phyloP scores from a whole-genome alignment of 2,888 invertebrate species.

The Cephus runcator region DNA sequence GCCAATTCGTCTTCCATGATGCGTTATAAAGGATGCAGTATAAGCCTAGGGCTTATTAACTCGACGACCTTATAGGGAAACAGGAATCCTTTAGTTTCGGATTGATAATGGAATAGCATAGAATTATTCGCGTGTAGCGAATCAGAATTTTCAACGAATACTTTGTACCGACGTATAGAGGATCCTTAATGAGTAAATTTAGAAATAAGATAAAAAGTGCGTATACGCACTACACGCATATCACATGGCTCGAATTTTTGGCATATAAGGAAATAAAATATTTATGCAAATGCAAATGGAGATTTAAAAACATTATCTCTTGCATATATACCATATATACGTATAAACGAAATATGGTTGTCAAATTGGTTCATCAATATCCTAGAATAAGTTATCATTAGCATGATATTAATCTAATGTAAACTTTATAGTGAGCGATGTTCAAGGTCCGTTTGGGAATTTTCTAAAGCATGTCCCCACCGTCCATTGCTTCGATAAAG shows the following conservation, averaged over 20 bases:
- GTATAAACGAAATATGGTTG: background rate
- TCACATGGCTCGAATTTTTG: slow-evolving; percentile 32
- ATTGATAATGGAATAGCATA: background rate
- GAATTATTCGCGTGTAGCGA: background rate
- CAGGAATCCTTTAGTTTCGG: background rate
- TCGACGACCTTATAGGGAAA: background rate
- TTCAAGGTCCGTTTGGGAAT: background rate
- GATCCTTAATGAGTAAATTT: background rate
- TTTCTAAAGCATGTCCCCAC: background rate
- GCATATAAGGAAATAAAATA: slow-evolving; percentile 30
- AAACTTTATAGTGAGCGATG: background rate
- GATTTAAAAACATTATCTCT: slow-evolving; percentile 23
- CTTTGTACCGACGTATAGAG: background rate
- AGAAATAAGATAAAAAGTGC: background rate
- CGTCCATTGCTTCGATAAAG: background rate
- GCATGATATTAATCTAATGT: no score
- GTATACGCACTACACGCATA: background rate
- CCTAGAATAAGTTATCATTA: background rate
- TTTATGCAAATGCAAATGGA: slow-evolving; percentile 20
- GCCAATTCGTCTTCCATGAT: background rate
- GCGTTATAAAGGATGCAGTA: background rate
- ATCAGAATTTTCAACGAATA: background rate
- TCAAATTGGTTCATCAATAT: background rate
- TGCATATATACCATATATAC: background rate
- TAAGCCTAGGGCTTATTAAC: background rate